Percentiles rank a stretch among this genome's conserved stretches.
These are phyloP conservation scores for Petroica traversi DNA, from an alignment of 2,113 vertebrate genomes.

Conservation along the genomic window DNA sequence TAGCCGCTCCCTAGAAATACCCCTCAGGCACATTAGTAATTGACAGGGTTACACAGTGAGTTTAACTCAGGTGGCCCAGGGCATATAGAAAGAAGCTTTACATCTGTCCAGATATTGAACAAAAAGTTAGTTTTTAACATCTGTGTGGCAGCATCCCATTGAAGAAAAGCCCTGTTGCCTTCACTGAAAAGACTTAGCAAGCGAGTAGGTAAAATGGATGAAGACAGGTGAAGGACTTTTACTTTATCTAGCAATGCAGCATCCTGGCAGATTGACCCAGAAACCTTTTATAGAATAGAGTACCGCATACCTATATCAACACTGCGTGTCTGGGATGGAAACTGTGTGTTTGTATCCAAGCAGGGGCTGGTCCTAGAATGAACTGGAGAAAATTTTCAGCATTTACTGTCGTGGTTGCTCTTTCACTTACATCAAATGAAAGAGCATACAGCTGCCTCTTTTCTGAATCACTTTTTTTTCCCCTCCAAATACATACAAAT, in stretches of 20 bases:
- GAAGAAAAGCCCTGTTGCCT: background rate
- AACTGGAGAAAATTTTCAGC: background rate
- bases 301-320: background rate
- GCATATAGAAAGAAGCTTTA: background rate
- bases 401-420: background rate
- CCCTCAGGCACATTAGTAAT: background rate
- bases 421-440: background rate
- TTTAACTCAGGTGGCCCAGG: background rate
- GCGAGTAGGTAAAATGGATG: background rate
- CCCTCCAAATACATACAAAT: background rate
- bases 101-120: background rate
- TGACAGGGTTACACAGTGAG: background rate
- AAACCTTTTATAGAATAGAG: background rate
- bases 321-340: background rate
- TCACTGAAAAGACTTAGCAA: background rate
- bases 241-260: background rate
- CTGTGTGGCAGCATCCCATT: background rate
- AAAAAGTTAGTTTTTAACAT: background rate
- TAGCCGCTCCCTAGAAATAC: background rate
- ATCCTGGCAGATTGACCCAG: background rate
- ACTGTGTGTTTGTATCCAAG: rapidly evolving
- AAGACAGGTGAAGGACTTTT: background rate
- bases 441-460: background rate
- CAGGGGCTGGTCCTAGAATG: background rate
- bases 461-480: background rate